Base-by-base conservation (phyloP, 2,888 invertebrate genomes). In the Sphinx pinastri region DNA sequence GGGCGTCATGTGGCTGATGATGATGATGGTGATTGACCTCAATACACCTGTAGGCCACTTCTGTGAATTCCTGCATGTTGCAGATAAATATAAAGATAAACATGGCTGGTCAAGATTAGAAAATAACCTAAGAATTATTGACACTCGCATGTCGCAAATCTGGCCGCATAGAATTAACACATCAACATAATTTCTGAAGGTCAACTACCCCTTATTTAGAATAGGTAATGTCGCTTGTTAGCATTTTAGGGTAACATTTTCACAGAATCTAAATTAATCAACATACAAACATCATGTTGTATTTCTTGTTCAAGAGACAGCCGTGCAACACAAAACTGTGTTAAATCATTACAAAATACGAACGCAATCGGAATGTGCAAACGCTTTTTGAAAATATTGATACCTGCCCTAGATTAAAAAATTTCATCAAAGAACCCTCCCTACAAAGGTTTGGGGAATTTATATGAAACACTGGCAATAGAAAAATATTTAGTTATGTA, bases 401-500 rank as follows among this genome's bases (percentile, higher is more conserved):
- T 63, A 49, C 25, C 60, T 47, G 6, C 47, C 63, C 19, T 19
- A 19, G 63, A 47, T 63, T 19, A 63, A 47, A 19, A 63, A 16
- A 63, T 63, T 19, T 47, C 49, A 49, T 63, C 12, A 63, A 63
- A 63, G 47, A 55, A 19, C 49, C 16, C 10, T 47, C 12, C 12
- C 47, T 63, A 63, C 49, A 49, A 63, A 49, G 47, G 13, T 19
- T 63, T 19, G 47, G 6, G 13, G 63, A 63, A 63, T 63, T 63
- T 63, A 49, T 63, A 63, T 49, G 47, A 63, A 63, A 63, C 19
- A 63, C 13, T 16, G 49, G 19, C 4, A 47, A 47, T 60, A 16
- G 47, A 31, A 67, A 38, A 55, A 68, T 55, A 54, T 38, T 54
- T n/a, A 4, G 38, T 69, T 16, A 58, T 57, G 59, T 57, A 63